Base-by-base conservation (phyloP, 2,888 invertebrate genomes). In the Cantharis flavilabris region DNA sequence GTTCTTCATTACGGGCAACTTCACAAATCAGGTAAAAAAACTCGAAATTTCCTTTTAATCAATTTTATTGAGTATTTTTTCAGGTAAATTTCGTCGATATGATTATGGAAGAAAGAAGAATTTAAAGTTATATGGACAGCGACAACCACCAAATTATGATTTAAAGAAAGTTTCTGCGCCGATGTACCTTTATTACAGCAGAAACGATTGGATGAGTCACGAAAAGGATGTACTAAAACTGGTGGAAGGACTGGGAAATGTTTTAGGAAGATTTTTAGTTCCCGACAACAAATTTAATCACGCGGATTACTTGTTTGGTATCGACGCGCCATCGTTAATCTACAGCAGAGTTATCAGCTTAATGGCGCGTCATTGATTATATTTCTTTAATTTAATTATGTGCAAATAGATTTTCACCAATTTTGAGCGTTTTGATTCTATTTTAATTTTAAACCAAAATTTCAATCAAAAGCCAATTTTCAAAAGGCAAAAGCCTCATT, bases 281-380 rank as follows among this genome's bases (percentile, higher is more conserved):
- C 88, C 90, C 0, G 85, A 90, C 82, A 80, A 86, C 0, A 86
- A 85, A 1, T 93, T 92, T 82, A 92, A 90, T 83, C 93, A 93
- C 83, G 81, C 93, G 67, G 93, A 93, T 83, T 93, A 92, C 83
- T 85, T 92, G 72, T 93, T 91, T 91, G 93, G 90, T 13, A 90
- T 90, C 14, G 89, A 92, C 13, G 74, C 74, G 1, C 65, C 65
- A 3, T 9, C 9, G 1, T 3, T 65, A 23, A 23, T 65, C 13
- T 65, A 65, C 65, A 65, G 1, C n/a, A 18, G 65, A 23, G 4
- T 65, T 65, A 11, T 20, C 2, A 65, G 65, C 16, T 65, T 65
- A 13, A 13, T 65, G 20, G 0, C 13, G 5, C 18, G 65, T 7
- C 9, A 18, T 64, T 64, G 64, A 64, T 18, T 63, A 26, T 65